Evolutionary conservation across 2,797 vertebrate species (phyloP).

Genomic region (Microctenopoma lineatum): DNA sequence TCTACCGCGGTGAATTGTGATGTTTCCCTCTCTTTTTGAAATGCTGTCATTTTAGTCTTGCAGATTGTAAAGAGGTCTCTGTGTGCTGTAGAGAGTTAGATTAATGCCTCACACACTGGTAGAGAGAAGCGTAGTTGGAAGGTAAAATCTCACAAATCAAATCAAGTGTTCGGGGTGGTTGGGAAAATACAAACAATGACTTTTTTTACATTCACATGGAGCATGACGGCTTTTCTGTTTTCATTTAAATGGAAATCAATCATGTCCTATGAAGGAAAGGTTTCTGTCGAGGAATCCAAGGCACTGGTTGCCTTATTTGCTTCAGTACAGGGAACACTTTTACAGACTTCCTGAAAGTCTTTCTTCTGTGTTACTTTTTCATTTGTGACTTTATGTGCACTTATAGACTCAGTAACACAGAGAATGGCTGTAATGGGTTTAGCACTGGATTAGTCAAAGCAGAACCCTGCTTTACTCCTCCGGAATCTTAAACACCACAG

Average conservation of each 20-base stretch:
- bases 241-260: conserved; percentile 68
- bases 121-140: conserved; percentile 36
- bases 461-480: conserved; percentile 38
- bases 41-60: conserved; percentile 53
- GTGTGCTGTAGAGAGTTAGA: conserved; percentile 60
- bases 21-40: conserved; percentile 55
- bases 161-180: conserved; percentile 53
- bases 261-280: conserved; percentile 41
- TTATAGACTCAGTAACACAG: conserved; percentile 31
- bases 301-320: conserved; percentile 39
- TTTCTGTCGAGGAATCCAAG: conserved; percentile 30
- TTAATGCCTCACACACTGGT: conserved; percentile 55
- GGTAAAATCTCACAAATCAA: conserved; percentile 52
- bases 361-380: conserved; percentile 22
- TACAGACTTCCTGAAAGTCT: conserved; percentile 4
- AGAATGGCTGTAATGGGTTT: conserved; percentile 28
- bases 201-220: conserved; percentile 57
- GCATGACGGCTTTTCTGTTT: conserved; percentile 37
- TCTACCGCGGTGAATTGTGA: conserved; percentile 58
- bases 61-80: conserved; percentile 72
- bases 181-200: conserved; percentile 54
- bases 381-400: conserved; percentile 21
- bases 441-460: conserved; percentile 49
- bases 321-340: conserved; percentile 12
- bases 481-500: conserved; percentile 23